A percentile compares a stretch with the other conserved stretches of the same genome.
Evolutionary conservation across 2,113 vertebrate species (phyloP).

Genomic region (Amphilophus citrinellus): DNA sequence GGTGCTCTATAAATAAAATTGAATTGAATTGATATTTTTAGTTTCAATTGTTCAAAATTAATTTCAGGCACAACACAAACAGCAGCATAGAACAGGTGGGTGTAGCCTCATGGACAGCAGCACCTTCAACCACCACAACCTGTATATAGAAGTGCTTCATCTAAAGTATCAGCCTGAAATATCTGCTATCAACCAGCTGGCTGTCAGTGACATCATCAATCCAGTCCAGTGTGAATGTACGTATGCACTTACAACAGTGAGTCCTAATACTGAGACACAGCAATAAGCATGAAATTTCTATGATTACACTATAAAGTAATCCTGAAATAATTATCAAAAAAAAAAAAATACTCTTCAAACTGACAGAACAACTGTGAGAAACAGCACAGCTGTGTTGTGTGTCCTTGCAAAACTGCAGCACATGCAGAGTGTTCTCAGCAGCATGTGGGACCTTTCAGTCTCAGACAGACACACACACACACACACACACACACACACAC

Average conservation of each 20-base stretch:
- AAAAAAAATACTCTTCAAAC: not conserved
- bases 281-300: not conserved
- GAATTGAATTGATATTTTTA: not conserved
- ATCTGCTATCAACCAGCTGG: not conserved
- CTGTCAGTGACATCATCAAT: too few species aligned
- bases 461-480: not conserved
- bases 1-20: too few species aligned
- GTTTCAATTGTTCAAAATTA: not conserved
- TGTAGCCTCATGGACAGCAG: too few species aligned
- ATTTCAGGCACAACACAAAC: not conserved
- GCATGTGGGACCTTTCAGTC: constrained; percentile 4
- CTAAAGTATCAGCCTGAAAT: not conserved
- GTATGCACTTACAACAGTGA: not conserved
- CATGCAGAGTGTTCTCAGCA: not conserved
- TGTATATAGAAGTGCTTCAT: not conserved
- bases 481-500: not conserved
- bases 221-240: not conserved
- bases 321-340: not conserved
- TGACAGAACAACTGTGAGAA: not conserved
- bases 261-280: not conserved
- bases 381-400: not conserved
- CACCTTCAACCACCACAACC: too few species aligned
- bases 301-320: not conserved
- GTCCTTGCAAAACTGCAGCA: constrained; percentile 16
- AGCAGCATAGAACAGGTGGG: not conserved